A percentile compares a stretch with the other conserved stretches of the same genome.
Evolutionary conservation across 1,140 invertebrate genomes (phyloP).

Genomic region (Atopsyche davidsoni): DNA sequence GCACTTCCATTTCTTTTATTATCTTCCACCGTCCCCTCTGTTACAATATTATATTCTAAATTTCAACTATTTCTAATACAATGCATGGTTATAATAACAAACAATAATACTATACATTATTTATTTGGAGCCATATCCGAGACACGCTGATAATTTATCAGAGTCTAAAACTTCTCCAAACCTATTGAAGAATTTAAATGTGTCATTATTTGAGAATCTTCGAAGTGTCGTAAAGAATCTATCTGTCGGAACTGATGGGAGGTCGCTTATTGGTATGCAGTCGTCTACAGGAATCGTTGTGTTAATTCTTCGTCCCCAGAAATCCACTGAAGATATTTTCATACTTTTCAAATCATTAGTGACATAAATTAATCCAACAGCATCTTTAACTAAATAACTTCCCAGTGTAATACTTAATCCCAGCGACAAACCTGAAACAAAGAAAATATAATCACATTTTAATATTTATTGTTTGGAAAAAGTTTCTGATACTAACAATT

Average conservation of each 20-base stretch:
- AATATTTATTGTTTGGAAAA: too few relatives aligned
- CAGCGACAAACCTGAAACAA: conserved; percentile 42
- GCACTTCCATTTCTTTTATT: too few relatives aligned
- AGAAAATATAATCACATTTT: conserved; percentile 8
- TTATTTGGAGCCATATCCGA: too few relatives aligned
- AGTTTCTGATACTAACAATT: too few relatives aligned
- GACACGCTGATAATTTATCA: too few relatives aligned
- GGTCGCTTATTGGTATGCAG: conserved; percentile 45
- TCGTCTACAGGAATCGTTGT: conserved; percentile 39
- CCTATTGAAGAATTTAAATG: conserved; percentile 37
- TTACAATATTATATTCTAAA: too few relatives aligned
- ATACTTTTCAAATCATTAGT: conserved; percentile 45
- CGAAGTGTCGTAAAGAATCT: conserved; percentile 37
- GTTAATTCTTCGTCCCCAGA: conserved; percentile 52
- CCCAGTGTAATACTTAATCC: conserved; percentile 35
- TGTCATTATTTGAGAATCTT: conserved; percentile 35
- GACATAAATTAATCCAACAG: conserved; percentile 52
- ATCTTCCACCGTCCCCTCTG: too few relatives aligned
- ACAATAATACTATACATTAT: too few relatives aligned
- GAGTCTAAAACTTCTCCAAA: not conserved
- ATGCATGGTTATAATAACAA: too few relatives aligned
- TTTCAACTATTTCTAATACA: too few relatives aligned
- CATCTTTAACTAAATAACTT: conserved; percentile 42
- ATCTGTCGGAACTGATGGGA: conserved; percentile 34
- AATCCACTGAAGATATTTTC: conserved; percentile 51